A percentile compares a stretch with the other conserved stretches of the same genome.
Conservation (phyloP, 1,140 invertebrate genomes). For the Hyles euphorbiae region DNA sequence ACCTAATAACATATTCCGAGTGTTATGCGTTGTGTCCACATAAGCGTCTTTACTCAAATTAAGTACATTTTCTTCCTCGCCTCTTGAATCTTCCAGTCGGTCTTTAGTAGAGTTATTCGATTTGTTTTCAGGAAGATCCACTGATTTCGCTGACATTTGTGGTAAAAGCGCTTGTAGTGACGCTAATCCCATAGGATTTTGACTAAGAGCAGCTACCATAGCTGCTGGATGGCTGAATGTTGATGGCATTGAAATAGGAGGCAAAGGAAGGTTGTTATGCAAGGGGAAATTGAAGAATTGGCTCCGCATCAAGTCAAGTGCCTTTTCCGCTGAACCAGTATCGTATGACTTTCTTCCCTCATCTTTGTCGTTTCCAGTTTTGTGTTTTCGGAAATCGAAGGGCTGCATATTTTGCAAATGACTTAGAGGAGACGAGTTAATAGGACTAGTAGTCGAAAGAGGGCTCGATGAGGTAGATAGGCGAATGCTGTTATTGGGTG, state of each 20-base stretch:
- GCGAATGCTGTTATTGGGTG: constrained; percentile 48
- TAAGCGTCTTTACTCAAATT: constrained; percentile 81
- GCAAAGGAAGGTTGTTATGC: constrained; percentile 80
- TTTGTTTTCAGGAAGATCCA: constrained; percentile 41
- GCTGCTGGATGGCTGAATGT: constrained; percentile 76
- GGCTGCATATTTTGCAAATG: constrained; percentile 96
- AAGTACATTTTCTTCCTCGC: constrained; percentile 82
- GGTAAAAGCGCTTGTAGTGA: constrained; percentile 64
- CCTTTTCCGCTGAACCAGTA: constrained; percentile 62
- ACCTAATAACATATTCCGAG: constrained; percentile 75
- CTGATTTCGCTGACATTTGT: constrained; percentile 56
- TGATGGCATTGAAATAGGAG: constrained; percentile 70
- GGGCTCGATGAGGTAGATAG: constrained; percentile 67
- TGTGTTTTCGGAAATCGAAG: constrained; percentile 89
- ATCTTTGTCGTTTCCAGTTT: constrained; percentile 46
- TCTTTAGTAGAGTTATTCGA: constrained; percentile 29
- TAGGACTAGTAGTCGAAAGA: constrained; percentile 71
- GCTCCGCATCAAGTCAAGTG: constrained; percentile 77
- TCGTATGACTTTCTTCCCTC: constrained; percentile 69
- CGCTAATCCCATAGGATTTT: constrained; percentile 66
- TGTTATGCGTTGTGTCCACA: constrained; percentile 57
- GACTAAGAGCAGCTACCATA: constrained; percentile 73
- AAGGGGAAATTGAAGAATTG: constrained; percentile 76
- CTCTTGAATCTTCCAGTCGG: constrained; percentile 71
- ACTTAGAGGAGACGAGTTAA: constrained; percentile 86